Conservation (phyloP, 2,797 vertebrate species). For the Synanceia verrucosa region DNA sequence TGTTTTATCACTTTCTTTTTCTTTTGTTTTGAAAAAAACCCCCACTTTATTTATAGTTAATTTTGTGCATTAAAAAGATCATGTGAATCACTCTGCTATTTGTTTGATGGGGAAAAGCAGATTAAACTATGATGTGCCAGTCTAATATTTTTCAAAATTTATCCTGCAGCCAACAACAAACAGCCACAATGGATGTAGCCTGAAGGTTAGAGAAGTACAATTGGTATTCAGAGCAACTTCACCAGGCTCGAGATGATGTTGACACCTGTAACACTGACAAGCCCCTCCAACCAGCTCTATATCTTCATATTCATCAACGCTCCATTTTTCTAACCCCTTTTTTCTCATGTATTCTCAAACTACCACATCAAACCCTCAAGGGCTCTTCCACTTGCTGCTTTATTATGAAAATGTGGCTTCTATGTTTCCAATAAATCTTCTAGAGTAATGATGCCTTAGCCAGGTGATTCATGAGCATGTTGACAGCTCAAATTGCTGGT, state of each 20-base stretch:
- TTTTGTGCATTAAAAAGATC: background rate
- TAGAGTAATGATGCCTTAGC: slow-evolving; percentile 82
- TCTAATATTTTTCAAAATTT: slow-evolving; percentile 1
- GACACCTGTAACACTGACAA: background rate
- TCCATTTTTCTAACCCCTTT: slow-evolving; percentile 25
- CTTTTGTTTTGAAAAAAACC: background rate
- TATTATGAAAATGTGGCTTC: slow-evolving; percentile 79
- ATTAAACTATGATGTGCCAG: slow-evolving; percentile 6
- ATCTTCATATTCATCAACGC: slow-evolving; percentile 25
- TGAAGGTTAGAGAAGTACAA: slow-evolving; percentile 30
- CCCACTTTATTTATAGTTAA: background rate
- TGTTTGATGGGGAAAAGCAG: slow-evolving; percentile 30
- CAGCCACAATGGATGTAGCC: slow-evolving; percentile 31
- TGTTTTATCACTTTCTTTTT: slow-evolving; percentile 15
- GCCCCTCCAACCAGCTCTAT: slow-evolving; percentile 9
- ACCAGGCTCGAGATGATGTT: slow-evolving; percentile 10
- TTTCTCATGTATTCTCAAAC: slow-evolving; percentile 56
- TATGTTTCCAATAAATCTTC: slow-evolving; percentile 84
- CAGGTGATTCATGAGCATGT: slow-evolving; percentile 81
- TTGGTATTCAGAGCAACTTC: background rate
- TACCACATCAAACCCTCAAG: slow-evolving; percentile 48
- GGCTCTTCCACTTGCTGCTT: slow-evolving; percentile 66
- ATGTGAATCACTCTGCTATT: background rate
- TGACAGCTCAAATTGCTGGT: slow-evolving; percentile 87
- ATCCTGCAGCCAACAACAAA: slow-evolving; percentile 22